Conservation (phyloP, 2,113 vertebrate species). For the Ameiurus melas region DNA sequence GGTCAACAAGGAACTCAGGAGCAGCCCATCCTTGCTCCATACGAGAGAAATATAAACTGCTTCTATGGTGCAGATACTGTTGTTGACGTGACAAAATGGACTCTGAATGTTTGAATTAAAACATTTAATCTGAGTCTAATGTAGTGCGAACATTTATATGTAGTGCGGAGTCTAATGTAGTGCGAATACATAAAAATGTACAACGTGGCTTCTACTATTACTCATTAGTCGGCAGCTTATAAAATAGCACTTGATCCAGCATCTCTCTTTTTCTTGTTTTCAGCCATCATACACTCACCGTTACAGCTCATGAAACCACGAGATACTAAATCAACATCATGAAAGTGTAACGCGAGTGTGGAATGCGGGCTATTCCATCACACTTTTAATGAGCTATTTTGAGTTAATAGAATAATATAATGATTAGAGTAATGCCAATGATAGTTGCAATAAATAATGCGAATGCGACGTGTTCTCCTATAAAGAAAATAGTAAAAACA, state of each 20-base stretch:
- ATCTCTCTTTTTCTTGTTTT: too few species aligned
- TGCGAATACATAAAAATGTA: neutral
- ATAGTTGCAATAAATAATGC: too few species aligned
- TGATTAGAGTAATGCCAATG: too few species aligned
- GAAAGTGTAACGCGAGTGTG: too few species aligned
- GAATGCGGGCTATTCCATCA: too few species aligned
- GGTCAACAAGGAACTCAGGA: neutral
- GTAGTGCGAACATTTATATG: neutral
- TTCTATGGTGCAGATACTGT: neutral
- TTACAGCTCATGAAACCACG: too few species aligned
- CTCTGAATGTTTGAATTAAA: neutral
- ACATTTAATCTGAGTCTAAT: neutral
- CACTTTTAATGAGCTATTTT: too few species aligned
- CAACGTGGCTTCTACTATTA: neutral
- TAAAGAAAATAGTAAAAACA: neutral
- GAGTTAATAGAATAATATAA: too few species aligned
- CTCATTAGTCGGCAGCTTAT: neutral
- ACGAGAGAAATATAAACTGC: neutral
- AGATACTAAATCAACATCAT: too few species aligned
- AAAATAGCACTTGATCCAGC: neutral
- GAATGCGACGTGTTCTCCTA: neutral
- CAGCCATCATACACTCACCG: too few species aligned
- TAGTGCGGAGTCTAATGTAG: neutral
- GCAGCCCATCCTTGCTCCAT: neutral
- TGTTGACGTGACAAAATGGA: slow-evolving; percentile 4